Conservation (phyloP, 2,113 vertebrate genomes). For the Mus pahari region DNA sequence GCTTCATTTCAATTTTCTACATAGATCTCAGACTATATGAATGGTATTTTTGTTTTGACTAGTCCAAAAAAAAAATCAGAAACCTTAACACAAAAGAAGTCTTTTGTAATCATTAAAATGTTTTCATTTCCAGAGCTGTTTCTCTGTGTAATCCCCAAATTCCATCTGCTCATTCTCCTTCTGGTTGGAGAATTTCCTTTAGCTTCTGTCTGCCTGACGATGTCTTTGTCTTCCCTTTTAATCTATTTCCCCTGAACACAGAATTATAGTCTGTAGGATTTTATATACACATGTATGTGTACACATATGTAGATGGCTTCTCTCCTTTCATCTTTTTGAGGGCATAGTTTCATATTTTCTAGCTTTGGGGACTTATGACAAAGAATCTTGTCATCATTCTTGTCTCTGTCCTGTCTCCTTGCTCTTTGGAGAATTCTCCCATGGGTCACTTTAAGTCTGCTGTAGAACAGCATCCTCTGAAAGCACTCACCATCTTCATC, state of each 20-base stretch:
- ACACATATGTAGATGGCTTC: not conserved
- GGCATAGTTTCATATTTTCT: not conserved
- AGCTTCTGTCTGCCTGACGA: constrained; percentile 50
- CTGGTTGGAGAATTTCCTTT: constrained; percentile 38
- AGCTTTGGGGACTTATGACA: not conserved
- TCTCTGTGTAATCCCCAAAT: constrained; percentile 27
- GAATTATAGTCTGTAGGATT: not conserved
- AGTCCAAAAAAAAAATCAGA: not conserved
- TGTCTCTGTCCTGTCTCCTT: not conserved
- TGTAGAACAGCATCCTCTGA: not conserved
- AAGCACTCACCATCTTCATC: not conserved
- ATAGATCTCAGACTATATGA: not conserved
- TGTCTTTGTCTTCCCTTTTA: constrained; percentile 59
- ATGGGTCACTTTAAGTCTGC: not conserved
- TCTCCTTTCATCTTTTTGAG: not conserved
- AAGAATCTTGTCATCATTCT: not conserved
- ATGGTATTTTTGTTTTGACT: constrained; percentile 36
- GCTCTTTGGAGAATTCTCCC: not conserved
- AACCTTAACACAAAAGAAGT: constrained; percentile 30
- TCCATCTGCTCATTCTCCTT: constrained; percentile 53
- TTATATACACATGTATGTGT: not conserved
- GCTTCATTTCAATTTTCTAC: constrained; percentile 10
- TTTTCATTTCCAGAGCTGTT: constrained; percentile 34
- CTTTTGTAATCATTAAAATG: constrained; percentile 3
- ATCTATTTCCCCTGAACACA: not conserved